Evolutionary conservation across 2,113 vertebrate genomes (phyloP), one percentile per base, ranked within the genome.

Genomic region (Procavia capensis): DNA sequence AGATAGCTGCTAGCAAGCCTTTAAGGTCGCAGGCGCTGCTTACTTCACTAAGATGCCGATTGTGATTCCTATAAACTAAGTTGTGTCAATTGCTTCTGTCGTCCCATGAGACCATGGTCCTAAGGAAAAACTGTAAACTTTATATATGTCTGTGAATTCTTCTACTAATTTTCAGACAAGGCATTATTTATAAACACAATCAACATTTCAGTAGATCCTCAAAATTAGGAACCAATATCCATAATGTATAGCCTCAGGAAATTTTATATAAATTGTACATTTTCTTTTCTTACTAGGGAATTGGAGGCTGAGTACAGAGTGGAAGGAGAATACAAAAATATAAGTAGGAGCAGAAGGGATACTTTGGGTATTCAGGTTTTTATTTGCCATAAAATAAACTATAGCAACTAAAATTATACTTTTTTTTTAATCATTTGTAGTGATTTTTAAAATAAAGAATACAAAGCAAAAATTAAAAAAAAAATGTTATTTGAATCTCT

Each of bases 61-160:
- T 16, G 17, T 54, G 50, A 54, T 16, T 54, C 17, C 17, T 54
- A 16, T 54, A 16, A 54, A 54, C 50, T 54, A 13, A 16, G 50
- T 54, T 54, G 17, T 54, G 50, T 16, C 50, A 54, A 16, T 54
- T 54, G 50, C 13, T 16, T 54, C 13, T 16, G 10, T 54, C 17
- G 50, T 54, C 50, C 14, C 50, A 54, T 54, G 50, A 54, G 50
- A 54, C 50, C 17, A 22, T 59, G 57, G 57, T 59, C 57, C 57
- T 59, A 59, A 59, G 20, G 57, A 59, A 64, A 92, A 66, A 93
- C 41, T 64, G 70, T 93, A 57, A 93, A 88, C 36, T 93, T 93
- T 91, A 85, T 90, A 92, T 91, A 87, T 31, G 50, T 95, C 45
- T 57, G 36, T 94, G 41, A 88, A 88, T 95, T 91, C 16, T 70